Base-by-base conservation (phyloP, 2,888 invertebrate genomes). In the Apodemia mormo region DNA sequence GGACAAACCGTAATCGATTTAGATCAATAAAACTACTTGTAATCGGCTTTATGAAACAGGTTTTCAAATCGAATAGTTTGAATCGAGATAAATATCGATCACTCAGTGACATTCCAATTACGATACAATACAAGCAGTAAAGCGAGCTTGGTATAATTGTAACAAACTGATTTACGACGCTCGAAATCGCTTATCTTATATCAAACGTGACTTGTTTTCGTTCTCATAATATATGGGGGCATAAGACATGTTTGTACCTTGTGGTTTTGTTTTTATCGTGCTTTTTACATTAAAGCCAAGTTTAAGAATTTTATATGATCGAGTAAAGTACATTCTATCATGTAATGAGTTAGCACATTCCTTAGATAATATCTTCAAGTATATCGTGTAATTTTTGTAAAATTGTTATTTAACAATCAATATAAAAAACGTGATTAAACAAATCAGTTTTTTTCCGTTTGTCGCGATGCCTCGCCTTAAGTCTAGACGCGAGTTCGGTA, bases 41-140 rank as follows among this genome's bases (percentile, higher is more conserved):
- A 74, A 74, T 73, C 74, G 73, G 73, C 71, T 74, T 74, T 73
- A 69, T 73, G 71, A 72, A 73, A 73, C 74, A 54, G 61, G 74
- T 74, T 73, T 70, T 70, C 66, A 67, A 71, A 66, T 70, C 71
- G 72, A 67, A 67, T 82, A 78, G 79, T 76, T 82, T 79, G 80
- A 79, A 85, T 85, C 82, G 83, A 84, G 87, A 89, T 90, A 89
- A 85, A 88, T 87, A 85, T 86, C 86, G 87, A 87, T 88, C 88
- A 84, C 86, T 87, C 82, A 84, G 72, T 89, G 90, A 90, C 89
- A 85, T 84, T 87, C 90, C 90, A 90, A 90, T 90, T 90, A 90
- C 86, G 86, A 80, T 83, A 83, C 76, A 81, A 82, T 81, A 80
- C 80, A 74, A 79, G 76, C 77, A 77, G 81, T 81, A 80, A 80